phyloP scores from a whole-genome alignment of 2,888 invertebrate species.

The Amiota minor region DNA sequence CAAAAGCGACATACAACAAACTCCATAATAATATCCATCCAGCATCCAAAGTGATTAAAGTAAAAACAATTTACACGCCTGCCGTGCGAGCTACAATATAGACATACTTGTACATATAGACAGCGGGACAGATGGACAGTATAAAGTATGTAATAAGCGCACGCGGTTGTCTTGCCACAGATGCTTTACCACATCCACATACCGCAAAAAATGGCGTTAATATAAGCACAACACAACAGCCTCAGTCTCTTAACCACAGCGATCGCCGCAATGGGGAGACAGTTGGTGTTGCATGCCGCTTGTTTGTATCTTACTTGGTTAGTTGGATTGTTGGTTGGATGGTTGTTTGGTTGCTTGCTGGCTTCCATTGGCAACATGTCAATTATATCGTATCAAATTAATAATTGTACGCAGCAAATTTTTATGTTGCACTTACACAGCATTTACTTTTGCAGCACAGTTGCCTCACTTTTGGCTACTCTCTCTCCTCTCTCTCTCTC shows the following conservation, averaged over 20 bases:
- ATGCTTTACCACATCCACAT: conserved; percentile 24
- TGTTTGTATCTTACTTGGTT: neutral
- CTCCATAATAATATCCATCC: conserved; percentile 43
- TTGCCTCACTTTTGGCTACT: conserved; percentile 40
- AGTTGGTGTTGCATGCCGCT: conserved; percentile 53
- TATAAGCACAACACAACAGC: conserved; percentile 53
- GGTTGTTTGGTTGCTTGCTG: conserved; percentile 45
- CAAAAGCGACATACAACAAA: conserved; percentile 18
- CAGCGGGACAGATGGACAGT: neutral
- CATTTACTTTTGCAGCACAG: conserved; percentile 35
- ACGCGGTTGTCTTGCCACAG: conserved; percentile 28
- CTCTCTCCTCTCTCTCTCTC: conserved; percentile 9
- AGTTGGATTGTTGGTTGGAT: conserved; percentile 11
- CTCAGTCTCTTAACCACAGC: neutral
- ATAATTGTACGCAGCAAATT: conserved; percentile 60
- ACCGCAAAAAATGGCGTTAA: conserved; percentile 56
- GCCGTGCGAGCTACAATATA: conserved; percentile 39
- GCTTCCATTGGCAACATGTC: conserved; percentile 68
- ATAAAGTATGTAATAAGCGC: neutral
- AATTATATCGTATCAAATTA: conserved; percentile 69
- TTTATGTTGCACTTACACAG: conserved; percentile 40
- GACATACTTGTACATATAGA: neutral
- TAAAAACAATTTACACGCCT: conserved; percentile 69
- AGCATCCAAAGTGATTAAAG: conserved; percentile 64
- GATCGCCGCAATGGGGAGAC: conserved; percentile 2